Percentiles rank a stretch among this genome's conserved stretches.
Conservation (phyloP, 2,113 vertebrate genomes). For the Ageneiosus marmoratus region DNA sequence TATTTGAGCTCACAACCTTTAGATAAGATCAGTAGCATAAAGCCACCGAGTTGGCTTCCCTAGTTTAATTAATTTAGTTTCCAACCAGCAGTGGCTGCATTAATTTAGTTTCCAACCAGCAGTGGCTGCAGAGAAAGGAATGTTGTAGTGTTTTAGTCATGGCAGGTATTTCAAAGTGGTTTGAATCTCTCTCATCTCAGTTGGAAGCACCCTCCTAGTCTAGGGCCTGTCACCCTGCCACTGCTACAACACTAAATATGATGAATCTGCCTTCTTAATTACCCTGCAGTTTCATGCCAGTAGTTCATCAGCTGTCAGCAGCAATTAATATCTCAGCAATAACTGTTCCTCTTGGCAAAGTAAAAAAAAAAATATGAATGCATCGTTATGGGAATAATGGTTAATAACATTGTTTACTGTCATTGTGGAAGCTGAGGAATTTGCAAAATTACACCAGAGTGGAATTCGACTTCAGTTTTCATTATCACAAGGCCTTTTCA, state of each 20-base stretch:
- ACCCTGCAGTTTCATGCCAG: constrained; percentile 76
- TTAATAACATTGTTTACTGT: constrained; percentile 44
- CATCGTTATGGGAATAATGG: constrained; percentile 71
- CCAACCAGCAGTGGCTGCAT: not conserved
- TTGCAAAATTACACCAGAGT: constrained; percentile 17
- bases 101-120: not conserved
- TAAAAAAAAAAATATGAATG: constrained; percentile 65
- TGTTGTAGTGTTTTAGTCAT: constrained; percentile 11
- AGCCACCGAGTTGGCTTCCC: not conserved
- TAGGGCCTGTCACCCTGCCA: constrained; percentile 65
- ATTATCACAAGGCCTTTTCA: constrained; percentile 22
- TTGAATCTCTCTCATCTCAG: constrained; percentile 36
- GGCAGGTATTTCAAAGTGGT: constrained; percentile 9
- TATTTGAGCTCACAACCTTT: not conserved
- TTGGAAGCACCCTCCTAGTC: constrained; percentile 45
- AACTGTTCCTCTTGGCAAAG: constrained; percentile 74
- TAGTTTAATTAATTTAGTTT: not conserved
- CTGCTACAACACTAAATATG: constrained; percentile 78
- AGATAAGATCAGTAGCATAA: not conserved
- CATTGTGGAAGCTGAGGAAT: constrained; percentile 28
- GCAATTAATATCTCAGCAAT: constrained; percentile 77
- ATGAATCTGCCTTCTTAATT: constrained; percentile 83
- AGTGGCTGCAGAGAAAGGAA: not conserved
- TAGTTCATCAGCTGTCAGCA: constrained; percentile 80
- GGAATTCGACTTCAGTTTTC: constrained; percentile 33